A percentile compares a stretch with the other conserved stretches of the same genome.
Conservation (phyloP, 2,888 invertebrate genomes). For the Drosophila niveifrons region DNA sequence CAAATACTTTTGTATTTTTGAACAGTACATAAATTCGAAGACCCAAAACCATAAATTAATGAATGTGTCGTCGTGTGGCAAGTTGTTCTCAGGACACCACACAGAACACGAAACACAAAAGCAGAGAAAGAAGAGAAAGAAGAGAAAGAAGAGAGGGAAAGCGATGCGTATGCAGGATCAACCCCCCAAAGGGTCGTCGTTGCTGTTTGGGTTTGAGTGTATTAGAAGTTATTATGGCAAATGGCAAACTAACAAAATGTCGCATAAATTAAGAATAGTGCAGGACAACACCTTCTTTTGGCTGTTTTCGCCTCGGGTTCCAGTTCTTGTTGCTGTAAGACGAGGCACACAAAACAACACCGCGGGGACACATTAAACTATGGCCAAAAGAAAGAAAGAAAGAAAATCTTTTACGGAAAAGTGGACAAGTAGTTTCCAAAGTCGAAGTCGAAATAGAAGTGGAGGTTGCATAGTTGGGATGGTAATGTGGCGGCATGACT, state of each 20-base stretch:
- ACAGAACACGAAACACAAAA: no score
- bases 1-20: constrained; percentile 66
- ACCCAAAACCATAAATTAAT: constrained; percentile 76
- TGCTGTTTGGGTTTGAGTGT: constrained; percentile 32
- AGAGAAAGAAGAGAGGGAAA: background rate
- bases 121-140: background rate
- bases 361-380: constrained; percentile 77
- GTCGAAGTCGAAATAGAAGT: background rate
- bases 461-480: constrained; percentile 41
- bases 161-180: background rate
- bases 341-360: constrained; percentile 72
- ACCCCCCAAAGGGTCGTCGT: constrained; percentile 3
- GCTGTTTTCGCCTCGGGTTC: background rate
- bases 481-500: constrained; percentile 65
- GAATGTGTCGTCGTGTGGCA: constrained; percentile 64
- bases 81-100: constrained; percentile 37
- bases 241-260: constrained; percentile 71
- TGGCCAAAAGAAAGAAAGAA: constrained; percentile 54
- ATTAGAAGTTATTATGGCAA: constrained; percentile 78
- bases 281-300: constrained; percentile 70
- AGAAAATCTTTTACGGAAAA: constrained; percentile 46
- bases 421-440: constrained; percentile 61
- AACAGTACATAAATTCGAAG: constrained; percentile 66
- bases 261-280: constrained; percentile 76
- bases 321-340: constrained; percentile 58